Percentiles rank a stretch among this genome's conserved stretches.
Evolutionary conservation across 1,140 invertebrate species (phyloP).

Genomic region (Trachymyrmex septentrionalis): DNA sequence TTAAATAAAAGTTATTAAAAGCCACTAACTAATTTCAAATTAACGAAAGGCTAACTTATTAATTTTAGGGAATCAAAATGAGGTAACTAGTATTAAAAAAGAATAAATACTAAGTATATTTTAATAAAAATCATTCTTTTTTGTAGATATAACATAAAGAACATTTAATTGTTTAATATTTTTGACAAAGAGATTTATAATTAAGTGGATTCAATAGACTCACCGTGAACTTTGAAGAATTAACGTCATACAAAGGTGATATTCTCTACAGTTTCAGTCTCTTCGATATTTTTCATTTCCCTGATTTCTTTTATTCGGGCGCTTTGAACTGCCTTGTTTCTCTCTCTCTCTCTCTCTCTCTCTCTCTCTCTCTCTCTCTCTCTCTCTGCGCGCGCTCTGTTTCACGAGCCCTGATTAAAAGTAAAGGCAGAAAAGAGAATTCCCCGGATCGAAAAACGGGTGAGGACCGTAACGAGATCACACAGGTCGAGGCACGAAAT

Average conservation of each 20-base stretch:
- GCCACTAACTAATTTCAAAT: no score
- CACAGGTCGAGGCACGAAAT: conserved; percentile 49
- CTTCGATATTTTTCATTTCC: conserved; percentile 11
- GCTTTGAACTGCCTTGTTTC: background rate
- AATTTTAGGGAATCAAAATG: no score
- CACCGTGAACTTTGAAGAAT: no score
- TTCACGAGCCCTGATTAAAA: conserved; percentile 55
- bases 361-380: conserved; percentile 3
- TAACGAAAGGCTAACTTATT: no score
- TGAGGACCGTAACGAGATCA: conserved; percentile 48
- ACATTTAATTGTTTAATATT: no score
- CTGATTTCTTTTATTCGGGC: background rate
- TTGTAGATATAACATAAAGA: no score
- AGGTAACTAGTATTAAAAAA: no score
- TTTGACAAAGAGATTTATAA: no score
- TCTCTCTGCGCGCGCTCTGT: background rate
- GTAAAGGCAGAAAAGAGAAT: conserved; percentile 15
- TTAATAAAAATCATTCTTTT: no score
- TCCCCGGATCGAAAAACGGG: conserved; percentile 27
- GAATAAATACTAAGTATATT: no score
- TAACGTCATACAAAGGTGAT: conserved; percentile 8
- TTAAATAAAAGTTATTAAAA: no score
- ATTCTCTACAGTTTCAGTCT: conserved; percentile 11
- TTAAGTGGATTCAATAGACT: no score
- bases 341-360: background rate